Evolutionary conservation across 2,113 vertebrate genomes (phyloP), one percentile per base, ranked within the genome.

Genomic region (Thoracochromis brauschi): DNA sequence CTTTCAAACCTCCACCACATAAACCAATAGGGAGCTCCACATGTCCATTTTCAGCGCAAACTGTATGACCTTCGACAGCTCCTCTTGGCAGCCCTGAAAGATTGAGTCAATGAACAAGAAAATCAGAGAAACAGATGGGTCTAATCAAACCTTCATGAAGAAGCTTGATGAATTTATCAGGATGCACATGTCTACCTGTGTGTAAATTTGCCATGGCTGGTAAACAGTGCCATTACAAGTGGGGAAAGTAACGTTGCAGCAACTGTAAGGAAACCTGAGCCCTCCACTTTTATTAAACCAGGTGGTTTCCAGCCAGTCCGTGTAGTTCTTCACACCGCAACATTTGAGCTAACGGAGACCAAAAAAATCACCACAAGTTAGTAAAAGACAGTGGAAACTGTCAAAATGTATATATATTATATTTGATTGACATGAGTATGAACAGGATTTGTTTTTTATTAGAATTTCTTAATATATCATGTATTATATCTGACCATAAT

Each of bases 251-350:
- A 71, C 51, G 31, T 94, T 95, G 81, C 95, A 96, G 92, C 95
- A 96, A 85, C 94, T 96, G 40, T 35, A 90, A 81, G 95, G 95
- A 71, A 96, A 65, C 3, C 6, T 5, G 11, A 33, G 14, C 24
- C 81, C 33, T 11, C 92, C 93, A 6, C 81, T 92, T 3, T 17
- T 58, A 47, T 92, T 94, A 86, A 94, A 95, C 95, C 95, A 96
- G 40, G 92, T 42, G 6, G 88, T 95, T 31, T 85, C 17, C 19
- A 88, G n/a, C 95, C 95, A 96, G 87, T 96, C 95, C 1, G 8
- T 93, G 91, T 92, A 95, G 85, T 82, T 81, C 51, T 60, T 81
- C 21, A 96, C 79, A 40, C 95, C 95, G 21, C 95, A 96, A 80
- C 95, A 96, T 45, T 87, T 90, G 24, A 95, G 51, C 95, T 96